Evolutionary conservation across 2,888 invertebrate species (phyloP).

Genomic region (Volucella bombylans): DNA sequence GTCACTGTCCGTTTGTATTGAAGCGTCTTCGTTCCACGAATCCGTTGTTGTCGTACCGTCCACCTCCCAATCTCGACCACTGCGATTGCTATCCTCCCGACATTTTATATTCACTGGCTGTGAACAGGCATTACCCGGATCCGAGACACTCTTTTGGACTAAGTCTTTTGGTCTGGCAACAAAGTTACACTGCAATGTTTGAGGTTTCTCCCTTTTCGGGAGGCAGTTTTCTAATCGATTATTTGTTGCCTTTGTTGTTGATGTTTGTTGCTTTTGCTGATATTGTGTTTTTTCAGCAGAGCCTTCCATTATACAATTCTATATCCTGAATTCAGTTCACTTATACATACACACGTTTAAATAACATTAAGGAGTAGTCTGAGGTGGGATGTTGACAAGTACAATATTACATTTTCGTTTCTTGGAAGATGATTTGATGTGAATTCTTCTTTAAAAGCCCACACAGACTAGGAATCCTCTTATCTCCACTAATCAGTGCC

Average conservation of each 20-base stretch:
- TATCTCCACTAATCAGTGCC: too few species aligned
- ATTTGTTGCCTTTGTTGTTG: conserved; percentile 73
- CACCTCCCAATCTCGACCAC: conserved; percentile 56
- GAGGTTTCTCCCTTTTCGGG: conserved; percentile 78
- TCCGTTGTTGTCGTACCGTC: conserved; percentile 53
- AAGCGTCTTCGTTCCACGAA: conserved; percentile 67
- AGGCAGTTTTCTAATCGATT: conserved; percentile 45
- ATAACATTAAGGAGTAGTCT: conserved; percentile 34
- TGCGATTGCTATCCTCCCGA: conserved; percentile 41
- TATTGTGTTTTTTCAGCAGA: conserved; percentile 76
- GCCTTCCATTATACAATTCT: conserved; percentile 77
- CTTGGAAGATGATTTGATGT: neutral
- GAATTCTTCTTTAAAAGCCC: too few species aligned
- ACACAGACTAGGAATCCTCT: too few species aligned
- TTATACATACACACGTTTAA: conserved; percentile 19
- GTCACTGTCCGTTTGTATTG: conserved; percentile 77
- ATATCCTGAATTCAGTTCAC: conserved; percentile 3
- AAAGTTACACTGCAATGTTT: conserved; percentile 75
- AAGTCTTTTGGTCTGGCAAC: conserved; percentile 84
- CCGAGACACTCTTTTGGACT: conserved; percentile 87
- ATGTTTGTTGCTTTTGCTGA: conserved; percentile 24
- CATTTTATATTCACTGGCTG: conserved; percentile 32
- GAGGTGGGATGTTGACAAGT: conserved; percentile 26
- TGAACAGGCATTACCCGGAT: conserved; percentile 83
- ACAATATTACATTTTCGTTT: conserved; percentile 53